A percentile compares a stretch with the other conserved stretches of the same genome.
phyloP scores from a whole-genome alignment of 2,113 vertebrate species.

The Dromiciops gliroides region DNA sequence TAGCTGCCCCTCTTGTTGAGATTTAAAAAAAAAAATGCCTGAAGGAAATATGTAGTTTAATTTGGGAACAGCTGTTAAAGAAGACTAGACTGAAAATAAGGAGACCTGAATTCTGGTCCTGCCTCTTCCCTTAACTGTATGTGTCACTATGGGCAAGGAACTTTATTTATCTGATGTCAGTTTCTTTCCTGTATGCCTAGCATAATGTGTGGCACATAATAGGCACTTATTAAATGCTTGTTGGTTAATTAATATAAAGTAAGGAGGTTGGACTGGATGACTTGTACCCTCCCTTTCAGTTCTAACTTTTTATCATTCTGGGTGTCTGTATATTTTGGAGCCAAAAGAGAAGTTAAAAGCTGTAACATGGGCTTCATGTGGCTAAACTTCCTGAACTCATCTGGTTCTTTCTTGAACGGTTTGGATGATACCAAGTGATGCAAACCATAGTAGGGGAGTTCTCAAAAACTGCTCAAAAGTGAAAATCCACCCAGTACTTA shows the following conservation, averaged over 20 bases:
- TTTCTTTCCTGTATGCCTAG: not conserved
- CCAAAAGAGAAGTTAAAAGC: not conserved
- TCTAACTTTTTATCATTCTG: not conserved
- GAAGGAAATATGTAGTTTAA: not conserved
- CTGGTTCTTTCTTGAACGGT: constrained; percentile 34
- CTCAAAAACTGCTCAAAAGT: not conserved
- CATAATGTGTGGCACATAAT: not conserved
- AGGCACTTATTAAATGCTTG: not conserved
- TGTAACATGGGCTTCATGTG: not conserved
- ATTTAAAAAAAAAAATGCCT: not conserved
- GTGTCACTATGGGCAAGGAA: not conserved
- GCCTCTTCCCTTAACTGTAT: not conserved
- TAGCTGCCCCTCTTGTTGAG: too few relatives aligned
- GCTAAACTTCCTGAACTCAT: not conserved
- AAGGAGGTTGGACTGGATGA: not conserved
- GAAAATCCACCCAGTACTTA: constrained; percentile 7
- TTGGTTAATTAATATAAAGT: not conserved
- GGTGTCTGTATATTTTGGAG: not conserved
- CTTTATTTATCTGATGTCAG: not conserved
- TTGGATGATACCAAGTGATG: constrained; percentile 66
- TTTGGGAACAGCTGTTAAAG: not conserved
- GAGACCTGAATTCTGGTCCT: not conserved
- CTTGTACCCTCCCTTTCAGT: not conserved
- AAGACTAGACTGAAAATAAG: not conserved
- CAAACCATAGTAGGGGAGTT: constrained; percentile 23